Percentiles rank a stretch among this genome's conserved stretches.
Conservation (phyloP, 2,113 vertebrate species). For the Ovis aries region ARS-UI_Ramb_v3.0 NC_056073.1:27756001-27756500, state of each 20-base stretch:
- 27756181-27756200: too few species aligned
- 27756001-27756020: background rate
- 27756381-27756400: background rate
- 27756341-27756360: background rate
- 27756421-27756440: background rate
- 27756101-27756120: background rate
- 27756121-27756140: background rate
- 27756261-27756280: background rate
- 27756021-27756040: background rate
- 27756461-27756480: background rate
- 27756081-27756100: background rate
- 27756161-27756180: background rate
- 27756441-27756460: background rate
- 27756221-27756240: background rate
- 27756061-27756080: background rate
- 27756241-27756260: background rate
- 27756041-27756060: background rate
- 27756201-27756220: background rate
- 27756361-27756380: background rate
- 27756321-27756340: fast-evolving
- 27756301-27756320: fast-evolving
- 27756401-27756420: background rate
- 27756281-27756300: background rate
- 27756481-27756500: background rate
- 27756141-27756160: fast-evolving